phyloP scores from a whole-genome alignment of 2,888 invertebrate species.

The Chrysomela aeneicollis region DNA sequence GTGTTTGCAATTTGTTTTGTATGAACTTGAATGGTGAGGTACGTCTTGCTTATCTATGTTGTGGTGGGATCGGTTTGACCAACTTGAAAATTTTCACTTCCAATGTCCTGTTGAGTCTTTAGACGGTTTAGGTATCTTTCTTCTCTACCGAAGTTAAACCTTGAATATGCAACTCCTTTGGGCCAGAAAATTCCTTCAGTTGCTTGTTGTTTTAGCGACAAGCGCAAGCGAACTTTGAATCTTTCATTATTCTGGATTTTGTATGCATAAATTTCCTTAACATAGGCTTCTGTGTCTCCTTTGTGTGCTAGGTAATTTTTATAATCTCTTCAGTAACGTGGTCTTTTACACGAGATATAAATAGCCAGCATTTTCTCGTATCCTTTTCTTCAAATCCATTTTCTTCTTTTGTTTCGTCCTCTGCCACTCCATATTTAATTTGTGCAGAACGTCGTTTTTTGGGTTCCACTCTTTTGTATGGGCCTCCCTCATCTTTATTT shows the following conservation, averaged over 20 bases:
- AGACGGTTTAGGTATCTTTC: conserved; percentile 4
- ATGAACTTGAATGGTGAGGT: no score
- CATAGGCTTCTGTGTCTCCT: background rate
- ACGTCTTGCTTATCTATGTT: background rate
- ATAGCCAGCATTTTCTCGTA: background rate
- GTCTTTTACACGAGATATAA: background rate
- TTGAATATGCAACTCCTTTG: conserved; percentile 8
- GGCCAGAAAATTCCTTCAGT: background rate
- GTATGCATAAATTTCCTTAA: background rate
- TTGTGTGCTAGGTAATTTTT: background rate
- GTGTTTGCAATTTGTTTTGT: no score
- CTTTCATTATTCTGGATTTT: conserved; percentile 2
- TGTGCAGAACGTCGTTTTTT: background rate
- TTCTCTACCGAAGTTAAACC: background rate
- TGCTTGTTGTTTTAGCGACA: background rate
- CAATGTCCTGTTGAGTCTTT: conserved; percentile 1
- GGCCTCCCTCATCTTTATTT: background rate
- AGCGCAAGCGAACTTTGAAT: background rate
- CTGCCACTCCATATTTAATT: background rate
- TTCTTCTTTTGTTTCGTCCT: background rate
- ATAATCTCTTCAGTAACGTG: background rate
- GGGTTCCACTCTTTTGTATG: background rate
- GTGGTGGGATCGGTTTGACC: conserved; percentile 2
- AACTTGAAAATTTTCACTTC: conserved; percentile 5
- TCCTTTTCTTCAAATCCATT: background rate